A percentile compares a stretch with the other conserved stretches of the same genome.
Conservation (phyloP, 2,888 invertebrate species). For the Ichneumoninae sp. region DNA sequence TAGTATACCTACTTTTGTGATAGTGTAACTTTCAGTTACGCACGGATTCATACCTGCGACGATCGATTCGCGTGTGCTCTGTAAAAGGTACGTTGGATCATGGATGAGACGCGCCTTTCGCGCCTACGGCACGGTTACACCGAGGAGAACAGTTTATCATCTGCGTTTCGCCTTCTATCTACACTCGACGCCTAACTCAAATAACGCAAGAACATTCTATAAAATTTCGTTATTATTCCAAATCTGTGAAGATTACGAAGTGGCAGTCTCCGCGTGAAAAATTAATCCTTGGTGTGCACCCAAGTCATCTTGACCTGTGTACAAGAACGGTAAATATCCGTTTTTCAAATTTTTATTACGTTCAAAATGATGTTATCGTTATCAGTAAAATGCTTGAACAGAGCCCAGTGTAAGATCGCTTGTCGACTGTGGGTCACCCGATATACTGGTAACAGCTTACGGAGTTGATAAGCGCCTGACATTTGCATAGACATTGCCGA, state of each 20-base stretch:
- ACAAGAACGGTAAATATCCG: background rate
- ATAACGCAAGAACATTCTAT: background rate
- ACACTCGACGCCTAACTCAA: conserved; percentile 23
- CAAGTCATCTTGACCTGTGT: no score
- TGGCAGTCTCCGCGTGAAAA: background rate
- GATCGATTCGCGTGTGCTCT: background rate
- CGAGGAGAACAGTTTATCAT: conserved; percentile 10
- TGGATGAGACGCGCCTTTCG: background rate
- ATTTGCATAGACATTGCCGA: background rate
- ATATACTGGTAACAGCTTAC: background rate
- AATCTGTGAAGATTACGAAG: background rate
- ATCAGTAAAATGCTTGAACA: background rate
- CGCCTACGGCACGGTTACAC: background rate
- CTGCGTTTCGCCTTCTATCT: background rate
- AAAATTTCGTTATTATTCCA: background rate
- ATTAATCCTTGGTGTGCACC: background rate
- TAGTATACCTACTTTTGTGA: background rate
- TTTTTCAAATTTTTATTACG: background rate
- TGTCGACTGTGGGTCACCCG: background rate
- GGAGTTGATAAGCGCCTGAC: background rate
- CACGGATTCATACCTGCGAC: background rate
- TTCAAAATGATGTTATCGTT: background rate
- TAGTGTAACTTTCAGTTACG: conserved; percentile 6
- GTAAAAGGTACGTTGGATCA: background rate
- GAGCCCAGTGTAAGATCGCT: background rate